phyloP scores from a whole-genome alignment of 2,797 vertebrate species.

The Menidia menidia region DNA sequence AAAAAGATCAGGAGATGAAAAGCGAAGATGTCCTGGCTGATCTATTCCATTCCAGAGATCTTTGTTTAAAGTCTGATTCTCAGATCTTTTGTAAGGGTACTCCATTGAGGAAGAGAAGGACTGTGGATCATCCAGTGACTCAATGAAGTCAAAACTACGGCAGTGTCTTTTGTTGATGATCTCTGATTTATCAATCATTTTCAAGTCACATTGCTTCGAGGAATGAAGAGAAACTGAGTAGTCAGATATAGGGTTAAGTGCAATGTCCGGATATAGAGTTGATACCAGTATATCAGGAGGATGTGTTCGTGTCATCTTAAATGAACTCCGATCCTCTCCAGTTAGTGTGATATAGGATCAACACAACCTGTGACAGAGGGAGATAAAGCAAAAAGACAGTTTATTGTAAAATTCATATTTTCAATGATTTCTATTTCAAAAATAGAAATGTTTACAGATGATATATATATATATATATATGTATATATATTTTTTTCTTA shows the following conservation, averaged over 20 bases:
- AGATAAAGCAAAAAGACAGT: slow-evolving; percentile 32
- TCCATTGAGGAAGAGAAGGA: slow-evolving; percentile 82
- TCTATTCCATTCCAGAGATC: slow-evolving; percentile 82
- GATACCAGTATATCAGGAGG: slow-evolving; percentile 96
- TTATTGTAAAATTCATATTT: neutral
- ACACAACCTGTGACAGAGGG: slow-evolving; percentile 71
- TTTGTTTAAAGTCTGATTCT: slow-evolving; percentile 79
- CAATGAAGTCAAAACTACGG: slow-evolving; percentile 95
- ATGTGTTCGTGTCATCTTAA: slow-evolving; percentile 98
- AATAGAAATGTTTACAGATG: neutral
- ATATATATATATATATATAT: neutral
- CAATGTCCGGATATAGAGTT: slow-evolving; percentile 92
- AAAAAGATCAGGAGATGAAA: slow-evolving; percentile 84
- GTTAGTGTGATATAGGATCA: slow-evolving; percentile 84
- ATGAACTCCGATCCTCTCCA: slow-evolving; percentile 77
- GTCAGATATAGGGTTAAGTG: slow-evolving; percentile 82
- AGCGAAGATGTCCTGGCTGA: slow-evolving; percentile 81
- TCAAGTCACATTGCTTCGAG: slow-evolving; percentile 86
- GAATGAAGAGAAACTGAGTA: slow-evolving; percentile 78
- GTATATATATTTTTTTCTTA: neutral
- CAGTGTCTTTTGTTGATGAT: slow-evolving; percentile 97
- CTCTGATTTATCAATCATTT: slow-evolving; percentile 89
- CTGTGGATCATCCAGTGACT: slow-evolving; percentile 91
- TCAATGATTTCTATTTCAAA: neutral
- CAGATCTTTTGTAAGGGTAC: slow-evolving; percentile 75